Evolutionary conservation across 2,888 invertebrate genomes (phyloP), one percentile per base, ranked within the genome.

Genomic region (Apotomis turbidana): DNA sequence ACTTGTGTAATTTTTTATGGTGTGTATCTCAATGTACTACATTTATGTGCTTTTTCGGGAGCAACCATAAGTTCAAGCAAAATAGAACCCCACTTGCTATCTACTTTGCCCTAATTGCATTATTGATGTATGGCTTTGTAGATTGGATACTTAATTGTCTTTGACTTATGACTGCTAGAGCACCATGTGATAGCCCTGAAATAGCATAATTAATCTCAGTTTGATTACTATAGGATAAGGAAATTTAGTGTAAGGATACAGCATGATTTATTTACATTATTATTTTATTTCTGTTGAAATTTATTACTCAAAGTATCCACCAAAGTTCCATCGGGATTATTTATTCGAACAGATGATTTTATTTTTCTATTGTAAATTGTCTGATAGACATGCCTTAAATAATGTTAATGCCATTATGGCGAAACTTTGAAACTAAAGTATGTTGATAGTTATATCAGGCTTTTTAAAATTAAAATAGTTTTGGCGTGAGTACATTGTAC

Each of bases 181-280:
- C 58, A 54, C 10, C 10, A 38, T 51, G 67, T 68, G 52, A 41
- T 51, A 46, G 60, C 51, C 68, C 58, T 64, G 68, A 69, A 69
- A 58, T 51, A 68, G 68, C 62, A 27, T 58, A 61, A 54, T 55
- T 49, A 68, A 74, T 71, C 70, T 74, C 71, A 68, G 58, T 74
- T 68, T 68, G 52, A 74, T 68, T 74, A 74, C 62, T 64, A 61
- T 73, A 71, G 70, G 71, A 69, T 77, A 75, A 76, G 71, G 74
- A 80, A 79, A 78, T 78, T 73, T 81, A 81, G 79, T 74, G 59
- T 82, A 79, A 77, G 79, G 78, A 79, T 78, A 78, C 74, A 73
- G 41, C 60, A 75, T 73, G 76, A 74, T 73, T 76, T 79, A 77
- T 81, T 79, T 77, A 81, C 55, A 63, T 66, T 66, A 66, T 54